Evolutionary conservation across 2,113 vertebrate genomes (phyloP).

Genomic region (Monarcha castaneiventris): DNA sequence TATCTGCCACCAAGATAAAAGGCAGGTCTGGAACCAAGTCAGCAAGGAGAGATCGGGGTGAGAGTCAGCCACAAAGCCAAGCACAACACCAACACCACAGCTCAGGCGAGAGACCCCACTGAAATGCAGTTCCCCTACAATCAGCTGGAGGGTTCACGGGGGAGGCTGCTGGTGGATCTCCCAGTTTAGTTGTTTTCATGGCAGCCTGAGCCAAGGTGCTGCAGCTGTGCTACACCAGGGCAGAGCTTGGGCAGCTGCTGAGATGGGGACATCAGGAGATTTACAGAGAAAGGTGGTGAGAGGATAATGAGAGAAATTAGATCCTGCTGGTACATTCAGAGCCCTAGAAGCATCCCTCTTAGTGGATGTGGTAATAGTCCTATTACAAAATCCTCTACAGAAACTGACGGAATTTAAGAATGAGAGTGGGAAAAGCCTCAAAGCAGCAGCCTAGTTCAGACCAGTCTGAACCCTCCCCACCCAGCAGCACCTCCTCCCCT

Average conservation of each 20-base stretch:
- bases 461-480: neutral
- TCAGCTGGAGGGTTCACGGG: fast-evolving
- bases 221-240: neutral
- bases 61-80: neutral
- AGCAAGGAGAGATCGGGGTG: neutral
- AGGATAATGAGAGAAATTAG: neutral
- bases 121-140: fast-evolving
- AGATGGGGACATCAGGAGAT: neutral
- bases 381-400: neutral
- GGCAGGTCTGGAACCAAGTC: neutral
- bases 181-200: neutral
- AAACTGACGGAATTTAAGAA: neutral
- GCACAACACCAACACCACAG: too few relatives aligned
- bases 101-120: neutral
- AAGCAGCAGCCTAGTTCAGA: neutral
- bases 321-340: neutral
- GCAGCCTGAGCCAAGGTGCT: neutral
- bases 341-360: neutral
- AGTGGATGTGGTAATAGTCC: neutral
- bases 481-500: neutral
- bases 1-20: neutral
- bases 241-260: neutral
- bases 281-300: neutral
- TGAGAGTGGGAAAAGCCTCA: neutral
- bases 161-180: fast-evolving